Conservation (phyloP, 2,113 vertebrate genomes). For the Meriones unguiculatus region DNA sequence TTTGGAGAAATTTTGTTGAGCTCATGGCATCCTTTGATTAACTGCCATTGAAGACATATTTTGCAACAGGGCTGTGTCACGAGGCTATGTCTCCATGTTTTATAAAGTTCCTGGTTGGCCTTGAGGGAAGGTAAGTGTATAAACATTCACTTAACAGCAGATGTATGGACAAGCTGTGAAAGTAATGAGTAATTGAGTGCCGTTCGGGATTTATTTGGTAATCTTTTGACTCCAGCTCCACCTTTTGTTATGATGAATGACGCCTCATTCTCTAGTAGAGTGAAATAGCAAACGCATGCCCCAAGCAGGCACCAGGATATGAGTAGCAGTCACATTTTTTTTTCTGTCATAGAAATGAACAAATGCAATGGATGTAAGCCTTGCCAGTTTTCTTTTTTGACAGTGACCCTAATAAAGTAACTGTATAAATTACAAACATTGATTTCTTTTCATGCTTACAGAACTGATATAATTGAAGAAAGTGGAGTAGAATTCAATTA, state of each 20-base stretch:
- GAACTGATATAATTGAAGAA: background rate
- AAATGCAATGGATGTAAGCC: background rate
- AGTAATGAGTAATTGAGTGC: slow-evolving; percentile 80
- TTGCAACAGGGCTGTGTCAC: slow-evolving; percentile 83
- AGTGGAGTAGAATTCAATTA: background rate
- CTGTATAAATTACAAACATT: background rate
- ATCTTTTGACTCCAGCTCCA: slow-evolving; percentile 70
- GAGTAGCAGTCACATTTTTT: slow-evolving; percentile 8
- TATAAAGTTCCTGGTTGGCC: slow-evolving; percentile 78
- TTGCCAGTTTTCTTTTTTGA: background rate
- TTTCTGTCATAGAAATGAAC: background rate
- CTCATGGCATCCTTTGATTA: slow-evolving; percentile 86
- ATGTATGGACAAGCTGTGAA: slow-evolving; percentile 80
- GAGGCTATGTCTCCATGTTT: slow-evolving; percentile 78
- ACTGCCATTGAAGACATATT: slow-evolving; percentile 79
- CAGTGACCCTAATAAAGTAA: slow-evolving; percentile 13
- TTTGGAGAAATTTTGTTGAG: slow-evolving; percentile 84
- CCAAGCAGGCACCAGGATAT: background rate
- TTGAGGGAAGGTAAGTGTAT: slow-evolving; percentile 79
- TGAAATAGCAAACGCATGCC: slow-evolving; percentile 33
- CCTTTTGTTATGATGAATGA: slow-evolving; percentile 72
- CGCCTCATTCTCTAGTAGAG: slow-evolving; percentile 58
- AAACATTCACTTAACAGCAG: slow-evolving; percentile 82
- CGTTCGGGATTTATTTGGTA: slow-evolving; percentile 79
- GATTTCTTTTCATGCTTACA: background rate